Evolutionary conservation across 2,113 vertebrate genomes (phyloP).

Genomic region (Taxidea taxus): DNA sequence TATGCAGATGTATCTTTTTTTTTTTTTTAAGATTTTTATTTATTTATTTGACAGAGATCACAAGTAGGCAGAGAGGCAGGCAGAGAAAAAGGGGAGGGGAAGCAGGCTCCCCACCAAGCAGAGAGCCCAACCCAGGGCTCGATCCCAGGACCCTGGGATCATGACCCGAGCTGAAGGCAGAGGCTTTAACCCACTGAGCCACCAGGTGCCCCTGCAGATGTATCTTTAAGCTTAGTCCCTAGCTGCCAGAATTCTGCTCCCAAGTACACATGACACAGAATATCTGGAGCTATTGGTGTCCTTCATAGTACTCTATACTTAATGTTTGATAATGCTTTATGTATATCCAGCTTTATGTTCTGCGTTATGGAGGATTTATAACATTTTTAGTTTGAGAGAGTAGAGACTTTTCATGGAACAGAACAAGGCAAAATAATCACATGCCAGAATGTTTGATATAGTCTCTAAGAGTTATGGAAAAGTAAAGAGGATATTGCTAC

Average conservation of each 20-base stretch:
- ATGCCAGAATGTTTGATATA: neutral
- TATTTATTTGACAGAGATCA: too few relatives aligned
- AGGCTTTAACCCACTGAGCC: too few relatives aligned
- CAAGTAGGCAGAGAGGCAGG: too few relatives aligned
- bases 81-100: too few relatives aligned
- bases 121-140: too few relatives aligned
- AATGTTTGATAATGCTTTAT: slow-evolving; percentile 9
- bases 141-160: too few relatives aligned
- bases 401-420: neutral
- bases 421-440: neutral
- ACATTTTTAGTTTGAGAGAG: neutral
- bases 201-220: too few relatives aligned
- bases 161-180: too few relatives aligned
- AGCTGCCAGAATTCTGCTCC: neutral
- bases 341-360: neutral
- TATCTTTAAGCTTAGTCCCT: neutral
- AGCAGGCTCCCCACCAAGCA: too few relatives aligned
- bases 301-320: neutral
- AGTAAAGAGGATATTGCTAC: neutral
- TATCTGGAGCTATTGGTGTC: neutral
- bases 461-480: neutral
- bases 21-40: too few relatives aligned
- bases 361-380: neutral
- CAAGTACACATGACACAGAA: neutral
- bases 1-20: neutral